Conservation (phyloP, 2,113 vertebrate species). For the Dipodomys ordii region DNA sequence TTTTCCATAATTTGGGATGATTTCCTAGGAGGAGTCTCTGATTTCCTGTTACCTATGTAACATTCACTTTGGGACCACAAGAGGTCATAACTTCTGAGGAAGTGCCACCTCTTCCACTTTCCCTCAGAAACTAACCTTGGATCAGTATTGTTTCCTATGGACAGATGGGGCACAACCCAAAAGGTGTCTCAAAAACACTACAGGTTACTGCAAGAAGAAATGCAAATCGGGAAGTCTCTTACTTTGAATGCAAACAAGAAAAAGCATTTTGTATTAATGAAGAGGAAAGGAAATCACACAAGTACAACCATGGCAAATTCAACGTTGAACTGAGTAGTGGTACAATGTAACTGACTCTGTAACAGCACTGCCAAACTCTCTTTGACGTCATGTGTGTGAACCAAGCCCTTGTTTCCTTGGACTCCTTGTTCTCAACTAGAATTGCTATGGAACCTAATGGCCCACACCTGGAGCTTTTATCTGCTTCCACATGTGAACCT, state of each 20-base stretch:
- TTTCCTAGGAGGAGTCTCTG: background rate
- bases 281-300: background rate
- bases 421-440: background rate
- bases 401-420: background rate
- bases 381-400: background rate
- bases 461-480: background rate
- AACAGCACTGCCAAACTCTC: background rate
- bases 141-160: slow-evolving; percentile 33
- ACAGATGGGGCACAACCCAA: slow-evolving; percentile 12
- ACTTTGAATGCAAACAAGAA: slow-evolving; percentile 18
- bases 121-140: slow-evolving; percentile 36
- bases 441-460: background rate
- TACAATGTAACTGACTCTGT: too few species aligned
- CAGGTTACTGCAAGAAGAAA: slow-evolving; percentile 72
- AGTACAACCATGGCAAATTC: too few species aligned
- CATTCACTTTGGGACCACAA: background rate
- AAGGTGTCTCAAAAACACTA: slow-evolving; percentile 55
- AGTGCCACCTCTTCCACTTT: background rate
- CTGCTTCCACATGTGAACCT: background rate
- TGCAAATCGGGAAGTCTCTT: slow-evolving; percentile 60
- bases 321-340: too few species aligned
- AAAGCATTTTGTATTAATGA: slow-evolving; percentile 66
- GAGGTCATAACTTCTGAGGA: background rate
- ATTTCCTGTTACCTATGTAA: background rate
- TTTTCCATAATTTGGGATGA: background rate